Conservation (phyloP, 2,888 invertebrate genomes). For the Steinernema scapterisci region DNA sequence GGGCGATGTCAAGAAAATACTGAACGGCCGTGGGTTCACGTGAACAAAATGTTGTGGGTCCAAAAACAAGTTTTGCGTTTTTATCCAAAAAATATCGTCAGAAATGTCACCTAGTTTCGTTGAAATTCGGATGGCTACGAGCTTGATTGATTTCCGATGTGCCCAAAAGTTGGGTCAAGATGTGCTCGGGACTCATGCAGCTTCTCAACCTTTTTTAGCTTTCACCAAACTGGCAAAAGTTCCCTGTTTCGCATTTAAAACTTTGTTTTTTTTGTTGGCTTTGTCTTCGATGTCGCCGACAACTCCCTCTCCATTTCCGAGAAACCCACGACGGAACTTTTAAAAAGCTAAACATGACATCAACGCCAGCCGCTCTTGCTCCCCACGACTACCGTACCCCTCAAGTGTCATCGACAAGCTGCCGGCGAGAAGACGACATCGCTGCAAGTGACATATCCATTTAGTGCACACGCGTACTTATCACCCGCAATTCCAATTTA, state of each 20-base stretch:
- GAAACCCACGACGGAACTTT: neutral
- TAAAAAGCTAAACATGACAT: constrained; percentile 12
- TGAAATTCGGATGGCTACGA: neutral
- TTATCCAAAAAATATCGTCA: neutral
- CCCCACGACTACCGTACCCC: neutral
- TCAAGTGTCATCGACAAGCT: constrained; percentile 29
- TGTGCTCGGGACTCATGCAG: too few relatives aligned
- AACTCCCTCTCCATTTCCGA: neutral
- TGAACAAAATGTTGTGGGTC: too few relatives aligned
- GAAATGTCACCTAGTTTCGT: neutral
- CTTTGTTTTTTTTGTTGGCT: too few relatives aligned
- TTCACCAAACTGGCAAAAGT: too few relatives aligned
- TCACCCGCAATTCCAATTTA: constrained; percentile 19
- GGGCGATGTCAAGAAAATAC: too few relatives aligned
- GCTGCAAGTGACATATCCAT: constrained; percentile 28
- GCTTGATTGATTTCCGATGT: neutral
- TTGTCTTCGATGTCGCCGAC: too few relatives aligned
- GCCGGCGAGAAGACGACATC: neutral
- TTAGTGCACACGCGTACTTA: constrained; percentile 9
- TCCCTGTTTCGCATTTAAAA: too few relatives aligned
- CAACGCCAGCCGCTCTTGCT: neutral
- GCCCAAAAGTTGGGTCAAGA: neutral
- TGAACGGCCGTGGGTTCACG: too few relatives aligned
- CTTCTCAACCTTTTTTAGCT: too few relatives aligned
- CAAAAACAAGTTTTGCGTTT: neutral